Percentiles rank a stretch among this genome's conserved stretches.
These are phyloP conservation scores for Romanogobio albipinnatus DNA, from an alignment of 2,113 vertebrate genomes.

Conservation along the genomic window DNA sequence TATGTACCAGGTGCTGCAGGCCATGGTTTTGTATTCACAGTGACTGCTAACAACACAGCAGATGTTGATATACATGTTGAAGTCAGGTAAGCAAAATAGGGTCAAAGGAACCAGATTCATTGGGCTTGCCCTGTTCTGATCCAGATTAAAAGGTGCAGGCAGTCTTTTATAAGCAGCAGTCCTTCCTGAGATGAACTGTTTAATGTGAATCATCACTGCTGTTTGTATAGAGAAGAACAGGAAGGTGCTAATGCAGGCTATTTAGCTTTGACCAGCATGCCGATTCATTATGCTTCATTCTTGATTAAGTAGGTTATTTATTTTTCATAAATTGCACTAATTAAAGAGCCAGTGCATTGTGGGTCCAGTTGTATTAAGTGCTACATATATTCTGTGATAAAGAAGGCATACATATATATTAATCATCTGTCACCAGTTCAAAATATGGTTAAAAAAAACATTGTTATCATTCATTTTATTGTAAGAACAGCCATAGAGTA, in stretches of 20 bases:
- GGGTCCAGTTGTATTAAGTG: background rate
- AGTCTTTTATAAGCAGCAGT: background rate
- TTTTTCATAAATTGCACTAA: conserved; percentile 42
- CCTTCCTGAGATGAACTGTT: background rate
- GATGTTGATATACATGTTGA: conserved; percentile 14
- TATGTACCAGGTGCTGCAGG: background rate
- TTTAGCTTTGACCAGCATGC: conserved; percentile 11
- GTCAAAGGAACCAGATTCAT: conserved; percentile 35
- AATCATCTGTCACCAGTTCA: background rate
- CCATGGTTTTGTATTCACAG: conserved; percentile 9
- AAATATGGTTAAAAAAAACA: too few species aligned
- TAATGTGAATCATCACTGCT: conserved; percentile 40
- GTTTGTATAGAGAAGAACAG: conserved; percentile 31
- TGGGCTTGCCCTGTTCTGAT: background rate
- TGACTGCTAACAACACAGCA: conserved; percentile 36
- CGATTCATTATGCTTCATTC: conserved; percentile 39
- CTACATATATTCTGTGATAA: conserved; percentile 1
- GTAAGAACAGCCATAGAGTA: background rate
- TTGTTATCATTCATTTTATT: background rate
- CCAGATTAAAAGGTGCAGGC: conserved; percentile 9
- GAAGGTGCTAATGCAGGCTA: conserved; percentile 28
- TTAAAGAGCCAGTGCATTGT: conserved; percentile 40
- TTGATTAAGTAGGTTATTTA: conserved; percentile 18
- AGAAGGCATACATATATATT: background rate
- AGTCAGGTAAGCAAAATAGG: conserved; percentile 21